Percentiles rank a stretch among this genome's conserved stretches.
phyloP scores from a whole-genome alignment of 1,140 invertebrate genomes.

The Grapholita molesta region DNA sequence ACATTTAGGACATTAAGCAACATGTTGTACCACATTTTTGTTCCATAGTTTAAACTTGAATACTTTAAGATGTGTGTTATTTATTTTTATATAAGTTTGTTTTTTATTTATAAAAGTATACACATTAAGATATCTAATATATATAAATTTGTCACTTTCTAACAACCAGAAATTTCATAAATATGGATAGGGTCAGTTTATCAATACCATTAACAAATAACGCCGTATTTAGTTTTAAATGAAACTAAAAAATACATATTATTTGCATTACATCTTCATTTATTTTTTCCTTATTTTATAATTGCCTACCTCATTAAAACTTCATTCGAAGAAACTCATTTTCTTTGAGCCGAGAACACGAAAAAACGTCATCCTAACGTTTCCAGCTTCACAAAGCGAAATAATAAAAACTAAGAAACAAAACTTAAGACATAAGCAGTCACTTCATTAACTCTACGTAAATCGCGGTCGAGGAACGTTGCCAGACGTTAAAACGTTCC shows the following conservation, averaged over 20 bases:
- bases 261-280: neutral
- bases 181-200: too few species aligned
- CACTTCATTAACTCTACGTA: constrained; percentile 19
- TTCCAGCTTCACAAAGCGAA: neutral
- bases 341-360: neutral
- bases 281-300: neutral
- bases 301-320: constrained; percentile 11
- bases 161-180: too few species aligned
- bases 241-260: neutral
- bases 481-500: constrained; percentile 8
- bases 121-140: too few species aligned
- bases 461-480: neutral
- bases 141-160: too few species aligned
- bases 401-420: neutral
- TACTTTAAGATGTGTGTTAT: too few species aligned
- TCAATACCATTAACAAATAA: too few species aligned
- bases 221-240: too few species aligned
- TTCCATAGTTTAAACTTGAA: too few species aligned
- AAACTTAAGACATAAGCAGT: constrained; percentile 12
- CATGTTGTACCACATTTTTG: too few species aligned
- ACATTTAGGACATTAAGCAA: too few species aligned
- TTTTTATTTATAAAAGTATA: too few species aligned
- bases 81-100: too few species aligned
- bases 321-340: neutral
- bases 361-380: neutral